Evolutionary conservation across 2,113 vertebrate genomes (phyloP), one percentile per base, ranked within the genome.

Genomic region (Sylvietta virens): DNA sequence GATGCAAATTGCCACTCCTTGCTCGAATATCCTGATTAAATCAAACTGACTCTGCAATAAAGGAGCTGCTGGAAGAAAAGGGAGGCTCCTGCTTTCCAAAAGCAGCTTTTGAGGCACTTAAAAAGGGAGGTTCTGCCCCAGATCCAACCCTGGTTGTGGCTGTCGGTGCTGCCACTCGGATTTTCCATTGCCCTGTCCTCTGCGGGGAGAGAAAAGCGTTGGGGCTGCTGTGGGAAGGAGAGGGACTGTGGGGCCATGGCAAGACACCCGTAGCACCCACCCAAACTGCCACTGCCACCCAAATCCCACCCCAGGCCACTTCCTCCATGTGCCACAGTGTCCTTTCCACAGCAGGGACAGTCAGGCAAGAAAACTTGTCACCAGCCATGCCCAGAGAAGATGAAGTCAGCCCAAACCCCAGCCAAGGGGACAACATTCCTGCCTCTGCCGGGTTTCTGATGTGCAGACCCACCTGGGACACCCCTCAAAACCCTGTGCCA

Each of bases 331-430:
- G 3, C 80, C 1, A 4, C 74, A 39, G 35, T 6, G 0, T 8
- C 69, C 85, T 15, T 35, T 7, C 37, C 37, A 42, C 31, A 42
- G 31, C 27, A 10, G 51, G 56, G 47, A 7, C 15, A 26, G 56
- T 0, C 6, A 10, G 35, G 60, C 27, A 35, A 65, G 20, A 66
- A n/a, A 86, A 44, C 7, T 6, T 5, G 19, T 30, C 15, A 5
- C n/a, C 8, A 65, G 54, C 42, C 57, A 30, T 2, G 0, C 33
- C 16, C 2, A 0, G 66, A 40, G 72, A 13, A 0, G 3, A 15
- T 30, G 16, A 50, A 58, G 18, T 4, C 57, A 54, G 3, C 30
- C 1, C 44, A 9, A 3, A 0, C 9, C 35, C 57, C 39, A 10
- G 39, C 6, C 54, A 13, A 58, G 50, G 11, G 24, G 23, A 13